These are phyloP conservation scores for Melolontha melolontha DNA, from an alignment of 2,888 invertebrate genomes.

Conservation along the genomic window DNA sequence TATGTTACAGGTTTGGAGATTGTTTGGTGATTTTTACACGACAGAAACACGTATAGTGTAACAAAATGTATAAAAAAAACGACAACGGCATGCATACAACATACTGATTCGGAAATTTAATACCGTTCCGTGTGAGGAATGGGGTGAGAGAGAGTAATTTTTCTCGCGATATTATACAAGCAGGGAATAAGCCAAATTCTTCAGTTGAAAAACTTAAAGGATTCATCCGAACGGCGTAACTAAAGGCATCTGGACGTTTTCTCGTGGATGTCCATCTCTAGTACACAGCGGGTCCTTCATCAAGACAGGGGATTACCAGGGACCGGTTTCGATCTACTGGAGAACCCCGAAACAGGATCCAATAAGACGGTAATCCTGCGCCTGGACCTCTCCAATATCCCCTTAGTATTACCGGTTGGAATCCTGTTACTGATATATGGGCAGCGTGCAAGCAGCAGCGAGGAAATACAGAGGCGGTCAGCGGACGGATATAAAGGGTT, in stretches of 20 bases:
- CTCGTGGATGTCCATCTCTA: neutral
- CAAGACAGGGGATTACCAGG: conserved; percentile 61
- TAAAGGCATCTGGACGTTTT: neutral
- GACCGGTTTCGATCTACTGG: conserved; percentile 57
- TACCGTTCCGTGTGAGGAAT: too few relatives aligned
- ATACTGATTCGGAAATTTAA: too few relatives aligned
- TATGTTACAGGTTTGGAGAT: conserved; percentile 45
- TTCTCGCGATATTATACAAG: too few relatives aligned
- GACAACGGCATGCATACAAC: too few relatives aligned
- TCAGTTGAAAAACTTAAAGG: conserved; percentile 1
- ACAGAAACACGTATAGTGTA: conserved; percentile 9
- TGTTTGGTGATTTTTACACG: conserved; percentile 43
- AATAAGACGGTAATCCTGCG: conserved; percentile 64
- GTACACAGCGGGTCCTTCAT: conserved; percentile 52
- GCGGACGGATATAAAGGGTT: conserved; percentile 54
- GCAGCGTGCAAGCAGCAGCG: conserved; percentile 43
- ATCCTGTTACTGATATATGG: conserved; percentile 55
- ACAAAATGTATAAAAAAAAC: too few relatives aligned
- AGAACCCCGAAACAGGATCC: conserved; percentile 60
- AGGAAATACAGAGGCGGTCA: conserved; percentile 21
- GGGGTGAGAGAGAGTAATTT: too few relatives aligned
- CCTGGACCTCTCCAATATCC: conserved; percentile 57
- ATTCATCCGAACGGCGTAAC: neutral
- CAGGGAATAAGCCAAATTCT: too few relatives aligned
- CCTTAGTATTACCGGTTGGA: conserved; percentile 52